phyloP scores from a whole-genome alignment of 2,113 vertebrate genomes.

The Hippoglossus stenolepis region DNA sequence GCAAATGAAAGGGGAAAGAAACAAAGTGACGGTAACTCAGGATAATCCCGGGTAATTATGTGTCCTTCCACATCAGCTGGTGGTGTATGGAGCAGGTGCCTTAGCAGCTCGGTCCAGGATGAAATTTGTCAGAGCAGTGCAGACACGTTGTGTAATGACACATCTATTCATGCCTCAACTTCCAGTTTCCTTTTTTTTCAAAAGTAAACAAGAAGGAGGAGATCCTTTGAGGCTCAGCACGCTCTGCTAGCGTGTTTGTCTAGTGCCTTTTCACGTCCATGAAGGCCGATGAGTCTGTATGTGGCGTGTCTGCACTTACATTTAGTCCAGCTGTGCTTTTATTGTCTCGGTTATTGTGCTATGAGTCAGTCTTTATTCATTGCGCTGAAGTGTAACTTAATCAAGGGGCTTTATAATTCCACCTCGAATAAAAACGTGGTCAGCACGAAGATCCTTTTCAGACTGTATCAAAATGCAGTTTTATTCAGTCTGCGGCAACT shows the following conservation, averaged over 20 bases:
- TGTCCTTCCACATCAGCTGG: conserved; percentile 71
- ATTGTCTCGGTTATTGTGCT: conserved; percentile 55
- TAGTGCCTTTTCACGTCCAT: conserved; percentile 35
- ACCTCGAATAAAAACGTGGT: conserved; percentile 44
- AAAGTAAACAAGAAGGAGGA: conserved; percentile 56
- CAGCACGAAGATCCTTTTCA: conserved; percentile 22
- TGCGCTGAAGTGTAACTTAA: conserved; percentile 47
- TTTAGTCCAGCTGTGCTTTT: conserved; percentile 79
- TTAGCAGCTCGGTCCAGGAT: conserved; percentile 55
- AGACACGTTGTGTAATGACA: conserved; percentile 75
- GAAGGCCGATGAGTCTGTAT: conserved; percentile 39
- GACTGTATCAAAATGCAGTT: conserved; percentile 29
- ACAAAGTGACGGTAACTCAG: conserved; percentile 61
- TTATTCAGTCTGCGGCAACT: conserved; percentile 36
- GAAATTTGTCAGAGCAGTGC: conserved; percentile 71
- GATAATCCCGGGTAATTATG: conserved; percentile 76
- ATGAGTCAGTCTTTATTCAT: conserved; percentile 42
- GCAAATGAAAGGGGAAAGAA: conserved; percentile 72
- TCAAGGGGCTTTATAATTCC: conserved; percentile 54
- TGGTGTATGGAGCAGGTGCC: conserved; percentile 76
- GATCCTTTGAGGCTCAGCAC: conserved; percentile 37
- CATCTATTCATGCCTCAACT: conserved; percentile 55
- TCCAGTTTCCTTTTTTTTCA: conserved; percentile 67
- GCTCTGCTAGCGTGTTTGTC: conserved; percentile 57
- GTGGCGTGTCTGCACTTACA: conserved; percentile 30